phyloP scores from a whole-genome alignment of 2,888 invertebrate species.

The Macroteleia sp. region DNA sequence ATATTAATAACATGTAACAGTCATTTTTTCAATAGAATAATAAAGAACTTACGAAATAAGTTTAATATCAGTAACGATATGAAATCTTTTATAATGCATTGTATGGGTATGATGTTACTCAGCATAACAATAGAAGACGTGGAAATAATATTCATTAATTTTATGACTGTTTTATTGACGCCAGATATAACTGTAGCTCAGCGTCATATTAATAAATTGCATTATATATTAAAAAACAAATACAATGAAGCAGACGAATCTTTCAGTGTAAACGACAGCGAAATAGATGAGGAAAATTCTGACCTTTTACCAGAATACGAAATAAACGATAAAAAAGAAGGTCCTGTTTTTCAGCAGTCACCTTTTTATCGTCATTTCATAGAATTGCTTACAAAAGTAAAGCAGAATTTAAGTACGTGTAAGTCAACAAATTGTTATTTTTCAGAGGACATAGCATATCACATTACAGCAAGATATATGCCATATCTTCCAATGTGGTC shows the following conservation, averaged over 20 bases:
- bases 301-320: neutral
- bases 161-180: conserved; percentile 1
- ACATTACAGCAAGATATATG: too few species aligned
- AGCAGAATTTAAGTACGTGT: too few species aligned
- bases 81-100: neutral
- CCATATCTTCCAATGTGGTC: too few species aligned
- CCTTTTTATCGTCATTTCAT: conserved; percentile 10
- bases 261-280: too few species aligned
- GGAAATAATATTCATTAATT: conserved; percentile 1
- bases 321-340: conserved; percentile 3
- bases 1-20: conserved; percentile 2
- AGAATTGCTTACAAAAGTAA: too few species aligned
- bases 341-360: neutral
- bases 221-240: neutral
- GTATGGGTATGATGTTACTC: neutral
- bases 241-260: too few species aligned
- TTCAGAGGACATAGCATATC: too few species aligned
- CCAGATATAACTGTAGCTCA: conserved; percentile 3
- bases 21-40: conserved; percentile 8
- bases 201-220: conserved; percentile 1
- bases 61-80: neutral
- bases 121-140: neutral
- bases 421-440: too few species aligned
- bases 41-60: neutral
- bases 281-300: too few species aligned